phyloP scores from a whole-genome alignment of 2,113 vertebrate species.

The Oreotragus oreotragus region DNA sequence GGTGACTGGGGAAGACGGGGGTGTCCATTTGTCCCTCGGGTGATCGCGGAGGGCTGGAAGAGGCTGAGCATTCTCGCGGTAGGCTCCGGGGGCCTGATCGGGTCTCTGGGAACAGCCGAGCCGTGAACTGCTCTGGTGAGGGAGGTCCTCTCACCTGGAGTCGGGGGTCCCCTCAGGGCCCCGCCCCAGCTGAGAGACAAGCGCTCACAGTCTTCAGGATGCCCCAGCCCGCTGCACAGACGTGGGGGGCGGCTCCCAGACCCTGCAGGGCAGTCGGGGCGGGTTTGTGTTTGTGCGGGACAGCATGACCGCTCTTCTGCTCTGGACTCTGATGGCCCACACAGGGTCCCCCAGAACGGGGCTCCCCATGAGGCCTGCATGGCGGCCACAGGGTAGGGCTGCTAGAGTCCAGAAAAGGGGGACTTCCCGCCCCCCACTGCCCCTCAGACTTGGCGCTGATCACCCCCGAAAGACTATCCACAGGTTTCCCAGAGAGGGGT shows the following conservation, averaged over 20 bases:
- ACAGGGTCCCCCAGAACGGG: accelerated
- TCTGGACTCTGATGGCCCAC: background rate
- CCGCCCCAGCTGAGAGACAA: accelerated
- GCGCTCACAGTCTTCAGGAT: accelerated
- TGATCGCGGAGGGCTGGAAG: accelerated
- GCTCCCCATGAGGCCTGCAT: accelerated
- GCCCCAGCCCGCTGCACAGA: accelerated
- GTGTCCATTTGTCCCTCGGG: accelerated
- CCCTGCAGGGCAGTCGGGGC: accelerated
- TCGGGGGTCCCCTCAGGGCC: accelerated
- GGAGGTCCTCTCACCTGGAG: background rate
- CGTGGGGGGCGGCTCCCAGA: accelerated
- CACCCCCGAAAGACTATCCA: accelerated
- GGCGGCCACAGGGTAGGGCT: background rate
- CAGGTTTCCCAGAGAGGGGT: background rate
- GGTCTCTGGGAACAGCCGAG: accelerated
- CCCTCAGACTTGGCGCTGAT: accelerated
- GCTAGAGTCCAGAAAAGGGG: accelerated
- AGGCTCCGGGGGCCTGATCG: accelerated
- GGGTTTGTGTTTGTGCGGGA: background rate
- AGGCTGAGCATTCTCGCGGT: accelerated
- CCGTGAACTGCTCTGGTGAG: accelerated
- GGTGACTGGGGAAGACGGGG: accelerated
- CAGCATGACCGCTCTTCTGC: accelerated
- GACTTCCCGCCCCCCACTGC: background rate